Conservation (phyloP, 2,888 invertebrate genomes). For the Lycia hirtaria region DNA sequence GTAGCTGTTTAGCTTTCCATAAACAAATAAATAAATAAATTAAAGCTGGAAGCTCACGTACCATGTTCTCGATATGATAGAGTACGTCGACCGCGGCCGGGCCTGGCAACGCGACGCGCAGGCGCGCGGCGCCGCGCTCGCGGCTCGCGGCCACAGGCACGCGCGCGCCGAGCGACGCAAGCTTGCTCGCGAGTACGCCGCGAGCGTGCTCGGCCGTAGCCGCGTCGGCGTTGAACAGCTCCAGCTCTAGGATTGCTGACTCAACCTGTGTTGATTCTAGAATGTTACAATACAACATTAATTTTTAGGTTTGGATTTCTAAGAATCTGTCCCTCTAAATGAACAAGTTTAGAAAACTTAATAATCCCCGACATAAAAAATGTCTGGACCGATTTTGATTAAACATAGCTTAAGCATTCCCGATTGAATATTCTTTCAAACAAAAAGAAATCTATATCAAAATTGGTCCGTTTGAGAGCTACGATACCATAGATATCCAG, state of each 20-base stretch:
- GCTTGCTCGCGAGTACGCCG: constrained; percentile 62
- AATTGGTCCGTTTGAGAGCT: too few species aligned
- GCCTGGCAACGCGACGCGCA: constrained; percentile 88
- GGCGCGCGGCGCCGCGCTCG: constrained; percentile 82
- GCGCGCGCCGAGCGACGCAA: constrained; percentile 64
- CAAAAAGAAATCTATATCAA: too few species aligned
- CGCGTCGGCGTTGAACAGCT: constrained; percentile 87
- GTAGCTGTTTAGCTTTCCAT: too few species aligned
- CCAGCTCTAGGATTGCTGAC: constrained; percentile 90
- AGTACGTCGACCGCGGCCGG: constrained; percentile 91
- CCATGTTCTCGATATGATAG: constrained; percentile 90
- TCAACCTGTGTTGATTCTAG: constrained; percentile 90
- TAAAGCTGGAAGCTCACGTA: too few species aligned
- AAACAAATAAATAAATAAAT: too few species aligned
- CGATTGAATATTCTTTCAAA: too few species aligned
- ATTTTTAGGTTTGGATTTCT: neutral
- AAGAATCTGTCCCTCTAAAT: neutral
- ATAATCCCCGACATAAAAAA: too few species aligned
- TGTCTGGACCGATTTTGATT: too few species aligned
- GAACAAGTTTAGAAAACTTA: too few species aligned
- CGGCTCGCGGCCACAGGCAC: constrained; percentile 61
- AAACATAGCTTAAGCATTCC: too few species aligned
- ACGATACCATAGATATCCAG: too few species aligned
- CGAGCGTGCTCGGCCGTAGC: constrained; percentile 80
- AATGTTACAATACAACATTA: constrained; percentile 21